Conservation (phyloP, 2,797 vertebrate species). For the Enteromius viviparus region DNA sequence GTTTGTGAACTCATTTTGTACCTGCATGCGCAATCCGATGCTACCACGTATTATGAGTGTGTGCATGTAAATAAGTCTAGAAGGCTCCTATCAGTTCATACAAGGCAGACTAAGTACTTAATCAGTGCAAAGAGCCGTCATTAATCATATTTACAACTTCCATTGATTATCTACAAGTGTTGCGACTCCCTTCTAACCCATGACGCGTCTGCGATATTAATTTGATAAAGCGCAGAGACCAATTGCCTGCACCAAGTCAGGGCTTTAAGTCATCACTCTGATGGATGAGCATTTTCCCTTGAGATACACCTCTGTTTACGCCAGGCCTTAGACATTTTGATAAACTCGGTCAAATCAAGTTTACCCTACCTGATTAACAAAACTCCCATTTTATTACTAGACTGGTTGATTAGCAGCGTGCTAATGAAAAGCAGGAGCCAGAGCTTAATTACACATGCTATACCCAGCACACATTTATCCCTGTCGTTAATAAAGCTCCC, state of each 20-base stretch:
- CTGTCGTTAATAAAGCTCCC: constrained; percentile 57
- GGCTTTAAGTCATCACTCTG: constrained; percentile 64
- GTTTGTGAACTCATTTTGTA: constrained; percentile 34
- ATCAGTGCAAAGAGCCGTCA: constrained; percentile 71
- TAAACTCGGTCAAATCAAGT: constrained; percentile 67
- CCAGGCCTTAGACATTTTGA: constrained; percentile 70
- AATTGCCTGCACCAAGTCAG: constrained; percentile 59
- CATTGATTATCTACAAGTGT: constrained; percentile 79
- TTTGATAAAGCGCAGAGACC: constrained; percentile 71
- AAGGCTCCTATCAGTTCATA: constrained; percentile 73
- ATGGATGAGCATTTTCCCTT: constrained; percentile 76
- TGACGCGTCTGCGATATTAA: constrained; percentile 71
- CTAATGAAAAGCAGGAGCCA: constrained; percentile 73
- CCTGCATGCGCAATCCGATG: constrained; percentile 32
- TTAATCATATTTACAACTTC: constrained; percentile 83
- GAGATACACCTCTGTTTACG: constrained; percentile 77
- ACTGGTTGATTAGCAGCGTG: constrained; percentile 72
- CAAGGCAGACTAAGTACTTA: constrained; percentile 72
- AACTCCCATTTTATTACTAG: constrained; percentile 77
- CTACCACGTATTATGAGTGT: constrained; percentile 9
- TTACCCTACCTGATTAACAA: constrained; percentile 73
- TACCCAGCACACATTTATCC: constrained; percentile 50
- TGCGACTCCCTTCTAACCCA: constrained; percentile 68
- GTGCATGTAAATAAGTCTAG: constrained; percentile 64
- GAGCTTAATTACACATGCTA: constrained; percentile 62